phyloP scores from a whole-genome alignment of 2,113 vertebrate genomes.

The Azemiops feae region DNA sequence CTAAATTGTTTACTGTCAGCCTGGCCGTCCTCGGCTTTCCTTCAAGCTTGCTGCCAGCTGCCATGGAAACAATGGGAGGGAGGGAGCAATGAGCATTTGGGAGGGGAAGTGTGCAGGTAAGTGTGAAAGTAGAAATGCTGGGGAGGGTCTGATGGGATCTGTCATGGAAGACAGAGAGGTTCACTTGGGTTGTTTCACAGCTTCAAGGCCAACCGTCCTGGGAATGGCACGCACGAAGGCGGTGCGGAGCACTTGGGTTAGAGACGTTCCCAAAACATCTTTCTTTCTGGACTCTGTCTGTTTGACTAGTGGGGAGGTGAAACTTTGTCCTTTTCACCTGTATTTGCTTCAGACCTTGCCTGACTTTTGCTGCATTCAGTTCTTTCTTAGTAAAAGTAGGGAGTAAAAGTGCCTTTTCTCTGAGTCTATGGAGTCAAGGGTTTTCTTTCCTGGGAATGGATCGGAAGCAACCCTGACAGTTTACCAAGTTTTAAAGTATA shows the following conservation, averaged over 20 bases:
- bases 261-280: not conserved
- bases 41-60: not conserved
- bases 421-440: not conserved
- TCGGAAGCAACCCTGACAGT: not conserved
- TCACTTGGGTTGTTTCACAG: not conserved
- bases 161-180: too few relatives aligned
- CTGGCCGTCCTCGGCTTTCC: not conserved
- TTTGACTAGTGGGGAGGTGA: not conserved
- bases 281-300: not conserved
- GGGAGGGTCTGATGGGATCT: not conserved
- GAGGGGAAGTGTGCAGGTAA: not conserved
- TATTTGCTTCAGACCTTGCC: not conserved
- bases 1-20: not conserved
- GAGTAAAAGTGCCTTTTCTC: not conserved
- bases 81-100: not conserved
- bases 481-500: too few relatives aligned
- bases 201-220: not conserved
- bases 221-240: too few relatives aligned
- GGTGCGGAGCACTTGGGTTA: too few relatives aligned
- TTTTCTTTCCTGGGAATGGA: not conserved
- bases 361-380: not conserved
- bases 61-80: not conserved
- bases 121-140: not conserved
- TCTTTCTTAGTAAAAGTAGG: not conserved
- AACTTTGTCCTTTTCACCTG: not conserved